Evolutionary conservation across 2,113 vertebrate species (phyloP).

Genomic region (Myotis davidii): DNA sequence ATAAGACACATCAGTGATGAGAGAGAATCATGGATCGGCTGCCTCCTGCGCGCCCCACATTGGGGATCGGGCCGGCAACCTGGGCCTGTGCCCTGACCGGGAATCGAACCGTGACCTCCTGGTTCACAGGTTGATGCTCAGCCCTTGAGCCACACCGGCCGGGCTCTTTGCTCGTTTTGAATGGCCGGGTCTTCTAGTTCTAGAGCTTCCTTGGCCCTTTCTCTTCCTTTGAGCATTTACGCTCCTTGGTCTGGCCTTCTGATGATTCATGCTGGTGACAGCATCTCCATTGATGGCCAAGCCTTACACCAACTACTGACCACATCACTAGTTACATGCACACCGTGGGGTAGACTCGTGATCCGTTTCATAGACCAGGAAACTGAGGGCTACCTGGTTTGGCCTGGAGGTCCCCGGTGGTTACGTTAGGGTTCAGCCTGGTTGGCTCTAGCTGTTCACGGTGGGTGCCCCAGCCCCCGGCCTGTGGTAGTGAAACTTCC

Average conservation of each 20-base stretch:
- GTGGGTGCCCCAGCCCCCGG: accelerated
- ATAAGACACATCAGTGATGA: no score
- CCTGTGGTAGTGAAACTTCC: not conserved
- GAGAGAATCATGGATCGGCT: no score
- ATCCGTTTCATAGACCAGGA: not conserved
- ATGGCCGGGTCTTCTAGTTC: not conserved
- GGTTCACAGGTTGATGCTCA: no score
- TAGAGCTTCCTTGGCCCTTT: not conserved
- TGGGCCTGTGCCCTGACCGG: no score
- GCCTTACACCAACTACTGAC: not conserved
- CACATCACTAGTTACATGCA: not conserved
- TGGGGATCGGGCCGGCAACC: no score
- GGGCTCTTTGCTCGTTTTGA: not conserved
- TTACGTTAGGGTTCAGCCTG: not conserved
- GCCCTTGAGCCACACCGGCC: no score
- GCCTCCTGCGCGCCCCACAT: no score
- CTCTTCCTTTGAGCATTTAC: not conserved
- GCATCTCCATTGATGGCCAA: not conserved
- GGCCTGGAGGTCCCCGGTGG: not conserved
- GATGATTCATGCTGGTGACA: not conserved
- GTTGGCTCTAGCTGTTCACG: not conserved
- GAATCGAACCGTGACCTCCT: no score
- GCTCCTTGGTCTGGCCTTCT: not conserved
- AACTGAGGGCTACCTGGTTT: not conserved
- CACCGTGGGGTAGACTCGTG: accelerated